phyloP scores from a whole-genome alignment of 2,888 invertebrate genomes.

The Brachylomia viminalis region DNA sequence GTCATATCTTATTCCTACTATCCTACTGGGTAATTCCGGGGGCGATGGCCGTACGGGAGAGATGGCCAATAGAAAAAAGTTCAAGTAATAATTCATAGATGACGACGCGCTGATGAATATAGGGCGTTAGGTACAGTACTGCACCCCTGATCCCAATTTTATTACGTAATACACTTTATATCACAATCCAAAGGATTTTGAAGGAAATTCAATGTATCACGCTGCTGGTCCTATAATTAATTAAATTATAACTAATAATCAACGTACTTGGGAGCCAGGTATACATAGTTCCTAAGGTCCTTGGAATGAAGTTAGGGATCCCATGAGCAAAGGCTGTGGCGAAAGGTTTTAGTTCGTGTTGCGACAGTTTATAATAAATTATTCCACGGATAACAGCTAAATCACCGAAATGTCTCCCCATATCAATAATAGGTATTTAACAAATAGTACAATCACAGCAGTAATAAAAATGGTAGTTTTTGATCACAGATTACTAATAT shows the following conservation, averaged over 20 bases:
- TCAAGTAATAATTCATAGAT: too few relatives aligned
- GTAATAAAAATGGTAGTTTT: neutral
- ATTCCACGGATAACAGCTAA: constrained; percentile 95
- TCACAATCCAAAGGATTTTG: neutral
- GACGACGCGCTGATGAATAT: neutral
- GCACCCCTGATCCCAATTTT: neutral
- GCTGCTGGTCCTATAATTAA: neutral
- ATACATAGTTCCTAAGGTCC: constrained; percentile 91
- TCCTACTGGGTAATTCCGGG: too few relatives aligned
- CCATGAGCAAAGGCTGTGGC: constrained; percentile 93
- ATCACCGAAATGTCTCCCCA: constrained; percentile 93
- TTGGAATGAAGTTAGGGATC: constrained; percentile 93
- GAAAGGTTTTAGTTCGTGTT: constrained; percentile 96
- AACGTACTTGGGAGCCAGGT: constrained; percentile 93
- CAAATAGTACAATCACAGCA: neutral
- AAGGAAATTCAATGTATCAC: neutral
- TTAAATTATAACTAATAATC: neutral
- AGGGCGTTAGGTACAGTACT: neutral
- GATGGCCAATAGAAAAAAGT: too few relatives aligned
- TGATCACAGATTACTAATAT: too few relatives aligned
- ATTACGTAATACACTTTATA: neutral
- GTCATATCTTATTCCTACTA: too few relatives aligned
- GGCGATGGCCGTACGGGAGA: too few relatives aligned
- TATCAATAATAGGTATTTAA: constrained; percentile 53
- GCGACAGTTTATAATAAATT: constrained; percentile 95